Evolutionary conservation across 2,888 invertebrate genomes (phyloP).

Genomic region (Catocala sponsa): DNA sequence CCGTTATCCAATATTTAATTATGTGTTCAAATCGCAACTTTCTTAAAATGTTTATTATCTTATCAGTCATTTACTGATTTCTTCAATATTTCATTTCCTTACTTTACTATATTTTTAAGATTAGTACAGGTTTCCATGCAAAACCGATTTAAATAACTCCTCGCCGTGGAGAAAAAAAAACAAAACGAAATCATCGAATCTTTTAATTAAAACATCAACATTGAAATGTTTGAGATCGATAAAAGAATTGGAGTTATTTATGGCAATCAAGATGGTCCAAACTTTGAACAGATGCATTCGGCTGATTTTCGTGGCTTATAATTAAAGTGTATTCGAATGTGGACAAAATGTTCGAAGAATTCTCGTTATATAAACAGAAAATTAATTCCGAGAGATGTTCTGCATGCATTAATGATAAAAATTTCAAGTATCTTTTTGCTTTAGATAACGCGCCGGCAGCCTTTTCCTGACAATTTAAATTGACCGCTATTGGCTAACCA

Average conservation of each 20-base stretch:
- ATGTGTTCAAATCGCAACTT: too few relatives aligned
- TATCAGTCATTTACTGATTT: too few relatives aligned
- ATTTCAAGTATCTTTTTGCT: too few relatives aligned
- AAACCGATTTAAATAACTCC: too few relatives aligned
- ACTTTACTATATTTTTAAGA: too few relatives aligned
- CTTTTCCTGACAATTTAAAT: too few relatives aligned
- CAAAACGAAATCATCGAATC: slow-evolving; percentile 11
- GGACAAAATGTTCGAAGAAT: background rate
- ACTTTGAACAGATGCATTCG: slow-evolving; percentile 41
- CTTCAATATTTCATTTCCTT: too few relatives aligned
- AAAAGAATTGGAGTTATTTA: slow-evolving; percentile 50
- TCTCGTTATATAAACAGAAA: background rate
- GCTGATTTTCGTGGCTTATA: slow-evolving; percentile 16
- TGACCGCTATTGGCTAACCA: too few relatives aligned
- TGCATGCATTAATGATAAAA: background rate
- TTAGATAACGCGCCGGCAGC: too few relatives aligned
- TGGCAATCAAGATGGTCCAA: slow-evolving; percentile 57
- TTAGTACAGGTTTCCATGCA: too few relatives aligned
- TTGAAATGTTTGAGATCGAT: slow-evolving; percentile 53
- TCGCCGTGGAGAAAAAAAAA: slow-evolving; percentile 3
- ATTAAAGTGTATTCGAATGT: background rate
- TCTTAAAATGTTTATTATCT: too few relatives aligned
- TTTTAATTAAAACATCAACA: slow-evolving; percentile 65
- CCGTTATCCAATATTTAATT: too few relatives aligned
- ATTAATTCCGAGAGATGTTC: background rate